Percentiles rank a stretch among this genome's conserved stretches.
Evolutionary conservation across 2,797 vertebrate species (phyloP).

Genomic region (Myotis vivesi): DNA sequence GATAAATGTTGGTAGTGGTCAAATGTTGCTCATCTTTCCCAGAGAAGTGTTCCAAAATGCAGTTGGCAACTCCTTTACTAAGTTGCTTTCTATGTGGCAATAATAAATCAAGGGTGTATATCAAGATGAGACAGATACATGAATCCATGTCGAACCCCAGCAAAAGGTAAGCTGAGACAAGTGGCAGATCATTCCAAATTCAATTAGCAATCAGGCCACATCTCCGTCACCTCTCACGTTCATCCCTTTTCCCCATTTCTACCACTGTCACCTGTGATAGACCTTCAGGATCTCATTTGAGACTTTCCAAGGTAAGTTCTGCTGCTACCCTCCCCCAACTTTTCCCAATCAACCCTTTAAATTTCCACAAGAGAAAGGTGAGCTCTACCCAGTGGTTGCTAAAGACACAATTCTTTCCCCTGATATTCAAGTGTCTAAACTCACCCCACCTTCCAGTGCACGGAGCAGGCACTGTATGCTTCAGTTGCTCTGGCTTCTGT

Average conservation of each 20-base stretch:
- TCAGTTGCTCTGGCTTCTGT: not conserved
- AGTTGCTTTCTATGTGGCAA: not conserved
- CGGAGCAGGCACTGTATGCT: accelerated
- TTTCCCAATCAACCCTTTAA: not conserved
- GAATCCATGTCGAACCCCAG: not conserved
- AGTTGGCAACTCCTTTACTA: not conserved
- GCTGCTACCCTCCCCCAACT: not conserved
- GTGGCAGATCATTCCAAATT: not conserved
- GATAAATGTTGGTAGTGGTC: not conserved
- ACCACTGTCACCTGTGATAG: too few species aligned
- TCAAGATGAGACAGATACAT: not conserved
- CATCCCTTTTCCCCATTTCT: not conserved
- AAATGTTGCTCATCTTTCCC: not conserved
- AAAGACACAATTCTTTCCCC: not conserved
- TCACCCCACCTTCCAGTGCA: accelerated
- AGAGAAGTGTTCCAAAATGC: not conserved
- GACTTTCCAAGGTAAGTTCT: not conserved
- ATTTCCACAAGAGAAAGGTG: not conserved
- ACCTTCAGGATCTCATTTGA: not conserved
- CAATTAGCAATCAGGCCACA: not conserved
- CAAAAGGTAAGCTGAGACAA: not conserved
- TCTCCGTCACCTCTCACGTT: not conserved
- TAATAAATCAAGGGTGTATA: not conserved
- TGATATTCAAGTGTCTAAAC: not conserved
- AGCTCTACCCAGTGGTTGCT: not conserved